Evolutionary conservation across 1,140 invertebrate genomes (phyloP), one percentile per base, ranked within the genome.

Genomic region (Aphidius gifuensis): DNA sequence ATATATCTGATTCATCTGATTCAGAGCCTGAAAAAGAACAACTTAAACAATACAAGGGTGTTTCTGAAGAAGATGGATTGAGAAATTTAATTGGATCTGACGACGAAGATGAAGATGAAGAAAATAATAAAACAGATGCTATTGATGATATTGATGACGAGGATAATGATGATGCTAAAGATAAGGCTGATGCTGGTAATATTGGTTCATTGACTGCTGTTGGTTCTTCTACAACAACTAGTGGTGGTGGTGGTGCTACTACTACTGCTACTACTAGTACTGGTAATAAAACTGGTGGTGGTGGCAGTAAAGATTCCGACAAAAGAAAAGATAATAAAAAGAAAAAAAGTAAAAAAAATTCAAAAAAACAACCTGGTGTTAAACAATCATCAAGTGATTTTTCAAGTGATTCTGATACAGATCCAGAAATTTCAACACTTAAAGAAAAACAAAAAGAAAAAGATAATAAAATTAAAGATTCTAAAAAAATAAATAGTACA

Each of bases 11-110:
- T 71, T 92, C 91, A 5, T 91, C 90, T 16, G 91, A 90, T 67
- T 89, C 90, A 7, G 91, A 92, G 72, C 86, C 87, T 46, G 92
- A 90, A 80, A 85, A 83, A 42, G 90, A 89, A 79, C 82, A 81
- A 66, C 87, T 84, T 68, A 91, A 87, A 71, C 88, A 87, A 79
- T 84, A 86, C 77, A 92, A 92, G 71, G 85, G 91, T 68, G 93
- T 96, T 0, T 91, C 90, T 5, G 92, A 97, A 75, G 95, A 97
- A 80, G 92, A 92, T 74, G 95, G 90, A 0, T 82, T 93, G 56
- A 85, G 89, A 65, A 92, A 94, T 76, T 83, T 97, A 11, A 84
- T 96, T 11, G 91, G 88, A 3, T 97, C 94, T 1, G 94, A 96
- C 70, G 93, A 94, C 71, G 92, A 94, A 55, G 90, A 91, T 9